These are phyloP conservation scores for Virgularia gustaviana DNA, from an alignment of 92 coral and sea anemone genomes.

Conservation along the genomic window DNA sequence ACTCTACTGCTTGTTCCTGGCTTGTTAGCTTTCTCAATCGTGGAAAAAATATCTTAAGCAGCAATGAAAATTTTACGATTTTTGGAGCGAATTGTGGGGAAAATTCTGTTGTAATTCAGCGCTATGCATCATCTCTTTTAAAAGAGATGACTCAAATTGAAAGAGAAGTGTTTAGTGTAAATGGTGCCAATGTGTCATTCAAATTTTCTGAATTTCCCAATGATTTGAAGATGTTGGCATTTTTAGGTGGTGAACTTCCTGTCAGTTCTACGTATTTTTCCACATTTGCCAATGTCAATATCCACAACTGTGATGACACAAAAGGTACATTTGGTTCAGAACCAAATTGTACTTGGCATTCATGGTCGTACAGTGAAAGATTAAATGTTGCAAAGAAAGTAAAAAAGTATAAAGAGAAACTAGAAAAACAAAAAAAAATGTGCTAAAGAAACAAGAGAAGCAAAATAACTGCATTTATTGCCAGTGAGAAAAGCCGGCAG, in stretches of 20 bases:
- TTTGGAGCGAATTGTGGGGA: conserved; percentile 64
- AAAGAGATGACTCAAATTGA: conserved; percentile 62
- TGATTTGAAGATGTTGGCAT: conserved; percentile 65
- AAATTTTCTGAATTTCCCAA: conserved; percentile 67
- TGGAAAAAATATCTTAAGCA: conserved; percentile 65
- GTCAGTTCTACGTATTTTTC: conserved; percentile 70
- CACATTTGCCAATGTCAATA: conserved; percentile 60
- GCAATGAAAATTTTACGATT: conserved; percentile 59
- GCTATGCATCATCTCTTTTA: conserved; percentile 60
- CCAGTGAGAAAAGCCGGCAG: conserved; percentile 49
- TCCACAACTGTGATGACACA: conserved; percentile 39
- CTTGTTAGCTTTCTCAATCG: conserved; percentile 72
- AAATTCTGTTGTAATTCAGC: conserved; percentile 58
- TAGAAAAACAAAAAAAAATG: conserved; percentile 45
- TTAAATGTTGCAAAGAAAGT: conserved; percentile 51
- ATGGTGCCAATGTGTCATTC: conserved; percentile 52
- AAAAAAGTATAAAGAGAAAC: conserved; percentile 36
- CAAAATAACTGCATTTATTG: conserved; percentile 46
- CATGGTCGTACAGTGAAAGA: conserved; percentile 51
- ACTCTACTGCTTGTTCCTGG: conserved; percentile 60
- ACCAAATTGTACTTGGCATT: conserved; percentile 43
- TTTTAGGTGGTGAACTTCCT: conserved; percentile 66
- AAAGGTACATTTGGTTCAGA: conserved; percentile 57
- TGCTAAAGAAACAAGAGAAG: conserved; percentile 38
- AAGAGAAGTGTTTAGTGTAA: conserved; percentile 49